Conservation (phyloP, 2,888 invertebrate genomes). For the Mesorhabditis sp. region DNA sequence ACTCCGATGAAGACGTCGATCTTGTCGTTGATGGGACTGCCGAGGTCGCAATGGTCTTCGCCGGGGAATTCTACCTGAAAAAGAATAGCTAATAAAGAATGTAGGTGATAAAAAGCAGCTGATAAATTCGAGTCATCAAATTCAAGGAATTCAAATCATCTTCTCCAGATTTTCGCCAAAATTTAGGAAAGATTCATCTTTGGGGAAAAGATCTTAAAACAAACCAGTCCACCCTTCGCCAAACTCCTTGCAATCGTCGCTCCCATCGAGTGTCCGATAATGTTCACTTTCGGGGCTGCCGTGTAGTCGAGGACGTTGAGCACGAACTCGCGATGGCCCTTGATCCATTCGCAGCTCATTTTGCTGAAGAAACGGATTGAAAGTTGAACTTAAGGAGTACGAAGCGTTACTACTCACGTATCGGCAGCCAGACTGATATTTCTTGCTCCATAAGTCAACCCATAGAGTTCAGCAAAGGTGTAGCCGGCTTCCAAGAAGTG, state of each 20-base stretch:
- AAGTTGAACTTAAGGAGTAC: too few relatives aligned
- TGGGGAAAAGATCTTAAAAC: background rate
- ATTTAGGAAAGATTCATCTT: too few relatives aligned
- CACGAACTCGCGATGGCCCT: slow-evolving; percentile 27
- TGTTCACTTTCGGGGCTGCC: slow-evolving; percentile 23
- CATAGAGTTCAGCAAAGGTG: slow-evolving; percentile 42
- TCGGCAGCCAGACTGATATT: slow-evolving; percentile 30
- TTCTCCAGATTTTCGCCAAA: too few relatives aligned
- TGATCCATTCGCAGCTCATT: slow-evolving; percentile 22
- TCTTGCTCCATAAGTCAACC: slow-evolving; percentile 46
- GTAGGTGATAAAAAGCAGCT: too few relatives aligned
- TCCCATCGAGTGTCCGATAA: slow-evolving; percentile 46
- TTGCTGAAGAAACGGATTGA: slow-evolving; percentile 12
- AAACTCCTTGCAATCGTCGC: slow-evolving; percentile 36
- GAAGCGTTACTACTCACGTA: slow-evolving; percentile 15
- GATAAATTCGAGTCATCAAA: too few relatives aligned
- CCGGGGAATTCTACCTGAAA: slow-evolving; percentile 19
- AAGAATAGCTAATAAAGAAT: background rate
- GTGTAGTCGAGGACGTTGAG: slow-evolving; percentile 40
- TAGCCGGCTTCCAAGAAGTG: slow-evolving; percentile 36
- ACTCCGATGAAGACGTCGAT: slow-evolving; percentile 34
- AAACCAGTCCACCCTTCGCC: slow-evolving; percentile 36
- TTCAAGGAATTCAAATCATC: too few relatives aligned
- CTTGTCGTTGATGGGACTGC: slow-evolving; percentile 21
- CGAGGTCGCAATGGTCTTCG: slow-evolving; percentile 27